Conservation (phyloP, 2,113 vertebrate genomes). For the Anas platyrhynchos region DNA sequence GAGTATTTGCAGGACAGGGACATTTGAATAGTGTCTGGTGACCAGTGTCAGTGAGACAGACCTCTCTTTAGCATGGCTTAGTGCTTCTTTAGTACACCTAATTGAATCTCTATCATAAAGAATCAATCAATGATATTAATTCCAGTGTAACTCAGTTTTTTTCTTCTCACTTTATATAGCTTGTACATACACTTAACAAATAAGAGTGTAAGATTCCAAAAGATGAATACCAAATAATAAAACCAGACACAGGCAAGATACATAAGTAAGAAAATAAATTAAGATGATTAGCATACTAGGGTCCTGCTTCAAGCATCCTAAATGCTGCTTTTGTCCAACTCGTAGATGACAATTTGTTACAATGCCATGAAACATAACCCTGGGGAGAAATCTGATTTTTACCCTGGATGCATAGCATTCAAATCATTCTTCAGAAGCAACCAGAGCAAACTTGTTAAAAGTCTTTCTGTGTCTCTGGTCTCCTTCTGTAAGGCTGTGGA, state of each 20-base stretch:
- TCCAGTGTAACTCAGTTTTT: not conserved
- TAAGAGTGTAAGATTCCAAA: not conserved
- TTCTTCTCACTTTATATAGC: not conserved
- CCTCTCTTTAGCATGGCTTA: not conserved
- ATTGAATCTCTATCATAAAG: not conserved
- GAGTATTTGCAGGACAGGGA: not conserved
- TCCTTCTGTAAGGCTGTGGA: not conserved
- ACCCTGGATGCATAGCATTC: not conserved
- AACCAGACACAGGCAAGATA: not conserved
- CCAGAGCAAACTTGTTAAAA: not conserved
- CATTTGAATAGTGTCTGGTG: not conserved
- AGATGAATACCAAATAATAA: not conserved
- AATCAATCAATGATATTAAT: not conserved
- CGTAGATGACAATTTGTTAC: not conserved
- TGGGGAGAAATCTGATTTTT: not conserved
- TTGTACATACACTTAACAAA: not conserved
- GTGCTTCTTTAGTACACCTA: not conserved
- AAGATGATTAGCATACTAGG: not conserved
- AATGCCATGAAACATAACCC: not conserved
- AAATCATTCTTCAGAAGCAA: not conserved
- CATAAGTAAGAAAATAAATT: not conserved
- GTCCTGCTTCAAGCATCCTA: not conserved
- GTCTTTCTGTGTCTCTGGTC: not conserved
- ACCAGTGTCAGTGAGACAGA: not conserved
- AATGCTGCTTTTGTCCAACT: not conserved